Conservation (phyloP, 2,113 vertebrate genomes). For the Melanerpes formicivorus region DNA sequence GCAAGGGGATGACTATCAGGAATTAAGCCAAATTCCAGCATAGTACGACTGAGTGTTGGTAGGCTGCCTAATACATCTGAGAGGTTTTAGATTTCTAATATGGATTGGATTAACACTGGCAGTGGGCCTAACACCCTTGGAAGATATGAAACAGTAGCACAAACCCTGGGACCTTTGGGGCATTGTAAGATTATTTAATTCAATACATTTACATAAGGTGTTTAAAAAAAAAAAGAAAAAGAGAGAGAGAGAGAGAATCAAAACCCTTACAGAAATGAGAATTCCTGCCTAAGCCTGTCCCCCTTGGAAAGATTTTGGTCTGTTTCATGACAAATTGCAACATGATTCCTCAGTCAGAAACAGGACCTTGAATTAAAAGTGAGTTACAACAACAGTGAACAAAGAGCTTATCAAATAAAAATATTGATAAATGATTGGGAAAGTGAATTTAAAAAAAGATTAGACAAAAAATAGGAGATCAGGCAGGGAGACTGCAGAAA, state of each 20-base stretch:
- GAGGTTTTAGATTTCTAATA: slow-evolving; percentile 45
- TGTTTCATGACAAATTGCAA: neutral
- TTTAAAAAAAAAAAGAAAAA: neutral
- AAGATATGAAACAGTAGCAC: slow-evolving; percentile 63
- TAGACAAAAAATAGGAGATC: neutral
- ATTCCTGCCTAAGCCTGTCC: neutral
- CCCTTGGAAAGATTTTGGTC: neutral
- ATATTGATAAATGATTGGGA: neutral
- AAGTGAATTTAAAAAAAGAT: neutral
- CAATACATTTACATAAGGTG: neutral
- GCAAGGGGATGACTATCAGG: neutral
- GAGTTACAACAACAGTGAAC: neutral
- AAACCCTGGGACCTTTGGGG: slow-evolving; percentile 5
- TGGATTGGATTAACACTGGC: slow-evolving; percentile 58
- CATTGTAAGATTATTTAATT: slow-evolving; percentile 12
- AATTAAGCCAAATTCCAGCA: slow-evolving; percentile 52
- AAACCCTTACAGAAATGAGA: neutral
- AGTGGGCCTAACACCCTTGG: slow-evolving; percentile 27
- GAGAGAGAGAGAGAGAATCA: no score
- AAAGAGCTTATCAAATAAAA: neutral
- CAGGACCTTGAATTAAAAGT: neutral
- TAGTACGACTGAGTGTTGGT: neutral
- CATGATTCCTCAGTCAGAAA: neutral
- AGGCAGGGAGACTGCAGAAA: neutral
- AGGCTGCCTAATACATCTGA: slow-evolving; percentile 42